phyloP scores from a whole-genome alignment of 2,113 vertebrate genomes.

The Xiphophorus hellerii region DNA sequence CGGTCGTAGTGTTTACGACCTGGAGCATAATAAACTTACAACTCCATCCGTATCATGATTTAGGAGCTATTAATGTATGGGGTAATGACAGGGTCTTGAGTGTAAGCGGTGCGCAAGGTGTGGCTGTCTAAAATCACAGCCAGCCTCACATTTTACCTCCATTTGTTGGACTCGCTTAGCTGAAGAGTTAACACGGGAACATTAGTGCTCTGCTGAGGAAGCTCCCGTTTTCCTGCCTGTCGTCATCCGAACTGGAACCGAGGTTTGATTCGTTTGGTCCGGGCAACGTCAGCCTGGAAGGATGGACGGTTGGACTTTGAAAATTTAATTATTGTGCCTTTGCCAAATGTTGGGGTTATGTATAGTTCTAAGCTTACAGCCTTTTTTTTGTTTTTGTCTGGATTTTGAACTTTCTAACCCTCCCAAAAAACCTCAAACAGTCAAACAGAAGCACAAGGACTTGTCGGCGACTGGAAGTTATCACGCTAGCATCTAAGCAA shows the following conservation, averaged over 20 bases:
- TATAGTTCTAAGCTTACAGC: conserved; percentile 48
- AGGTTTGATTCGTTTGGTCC: conserved; percentile 42
- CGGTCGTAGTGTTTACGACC: conserved; percentile 47
- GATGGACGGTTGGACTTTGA: conserved; percentile 54
- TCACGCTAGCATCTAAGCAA: conserved; percentile 66
- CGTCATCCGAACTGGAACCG: conserved; percentile 34
- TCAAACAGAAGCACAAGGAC: conserved; percentile 78
- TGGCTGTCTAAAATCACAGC: conserved; percentile 25
- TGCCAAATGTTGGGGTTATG: conserved; percentile 59
- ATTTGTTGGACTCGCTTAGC: conserved; percentile 43
- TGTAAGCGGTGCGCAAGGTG: conserved; percentile 57
- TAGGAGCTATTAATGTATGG: conserved; percentile 58
- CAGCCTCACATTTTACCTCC: conserved; percentile 18
- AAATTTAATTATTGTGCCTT: conserved; percentile 73
- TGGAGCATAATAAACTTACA: conserved; percentile 54
- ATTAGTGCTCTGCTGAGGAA: conserved; percentile 40
- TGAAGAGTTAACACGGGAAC: conserved; percentile 48
- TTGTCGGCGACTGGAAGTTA: conserved; percentile 74
- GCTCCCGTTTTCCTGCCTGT: conserved; percentile 36
- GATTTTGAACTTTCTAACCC: conserved; percentile 61
- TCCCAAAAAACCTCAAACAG: conserved; percentile 11
- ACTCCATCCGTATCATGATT: conserved; percentile 55
- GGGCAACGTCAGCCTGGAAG: conserved; percentile 34
- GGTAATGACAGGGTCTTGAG: conserved; percentile 59
- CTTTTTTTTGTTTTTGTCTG: conserved; percentile 27